A percentile compares a stretch with the other conserved stretches of the same genome.
Conservation (phyloP, 2,888 invertebrate genomes). For the Pogonocherus hispidulus region DNA sequence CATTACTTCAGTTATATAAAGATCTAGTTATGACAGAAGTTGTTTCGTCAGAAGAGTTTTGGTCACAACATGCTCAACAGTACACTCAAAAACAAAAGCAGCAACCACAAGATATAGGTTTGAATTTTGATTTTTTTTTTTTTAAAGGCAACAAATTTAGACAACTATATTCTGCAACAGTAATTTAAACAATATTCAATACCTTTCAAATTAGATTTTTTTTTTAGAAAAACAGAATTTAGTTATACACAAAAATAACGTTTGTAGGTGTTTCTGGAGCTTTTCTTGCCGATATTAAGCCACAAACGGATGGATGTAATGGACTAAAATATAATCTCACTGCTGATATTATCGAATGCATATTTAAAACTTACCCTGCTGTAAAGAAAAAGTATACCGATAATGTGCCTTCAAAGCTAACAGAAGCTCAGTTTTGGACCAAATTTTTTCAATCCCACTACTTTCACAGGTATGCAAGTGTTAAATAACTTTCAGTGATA, state of each 20-base stretch:
- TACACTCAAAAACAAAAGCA: constrained; percentile 79
- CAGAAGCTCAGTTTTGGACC: constrained; percentile 98
- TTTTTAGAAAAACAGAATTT: not conserved
- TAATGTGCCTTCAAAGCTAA: constrained; percentile 94
- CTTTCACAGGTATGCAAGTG: constrained; percentile 81
- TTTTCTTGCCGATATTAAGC: constrained; percentile 93
- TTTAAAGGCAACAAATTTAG: too few species aligned
- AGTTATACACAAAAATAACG: not conserved
- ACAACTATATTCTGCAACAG: too few species aligned
- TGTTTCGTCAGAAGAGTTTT: constrained; percentile 97
- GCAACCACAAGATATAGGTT: constrained; percentile 88
- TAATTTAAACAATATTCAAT: too few species aligned
- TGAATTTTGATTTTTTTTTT: too few species aligned
- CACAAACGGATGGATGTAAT: constrained; percentile 96
- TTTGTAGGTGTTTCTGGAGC: constrained; percentile 78
- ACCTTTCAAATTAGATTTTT: not conserved
- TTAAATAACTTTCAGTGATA: not conserved
- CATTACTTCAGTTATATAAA: constrained; percentile 93
- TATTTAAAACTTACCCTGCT: constrained; percentile 99
- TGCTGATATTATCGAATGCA: constrained; percentile 96
- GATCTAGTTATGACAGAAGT: constrained; percentile 97
- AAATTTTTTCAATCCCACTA: constrained; percentile 99
- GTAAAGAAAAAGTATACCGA: constrained; percentile 97
- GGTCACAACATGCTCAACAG: constrained; percentile 89
- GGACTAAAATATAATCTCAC: constrained; percentile 98